Conservation (phyloP, 2,797 vertebrate species). For the Ibycter americanus region DNA sequence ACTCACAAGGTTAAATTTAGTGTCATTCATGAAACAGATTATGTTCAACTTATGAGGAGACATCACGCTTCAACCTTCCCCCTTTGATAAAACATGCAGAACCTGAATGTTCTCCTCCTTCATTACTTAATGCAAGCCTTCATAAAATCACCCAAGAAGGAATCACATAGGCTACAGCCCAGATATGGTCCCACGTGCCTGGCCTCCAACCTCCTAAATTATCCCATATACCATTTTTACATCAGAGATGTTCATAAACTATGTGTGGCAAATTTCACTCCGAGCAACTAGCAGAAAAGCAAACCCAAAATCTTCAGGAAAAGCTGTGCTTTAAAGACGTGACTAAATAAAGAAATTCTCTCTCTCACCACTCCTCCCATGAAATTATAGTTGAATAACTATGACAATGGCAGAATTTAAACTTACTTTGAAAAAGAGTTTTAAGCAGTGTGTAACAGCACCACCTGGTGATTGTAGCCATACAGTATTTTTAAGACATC, state of each 20-base stretch:
- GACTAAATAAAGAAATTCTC: neutral
- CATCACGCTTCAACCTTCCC: neutral
- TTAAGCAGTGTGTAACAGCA: slow-evolving; percentile 14
- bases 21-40: neutral
- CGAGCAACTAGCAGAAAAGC: neutral
- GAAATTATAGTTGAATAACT: neutral
- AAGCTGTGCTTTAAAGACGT: neutral
- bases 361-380: neutral
- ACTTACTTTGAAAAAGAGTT: neutral
- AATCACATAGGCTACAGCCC: neutral
- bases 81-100: neutral
- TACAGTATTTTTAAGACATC: neutral
- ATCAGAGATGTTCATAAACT: neutral
- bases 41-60: neutral
- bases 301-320: neutral
- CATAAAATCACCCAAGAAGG: neutral
- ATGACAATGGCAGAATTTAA: neutral
- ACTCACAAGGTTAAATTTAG: neutral
- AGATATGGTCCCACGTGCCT: neutral
- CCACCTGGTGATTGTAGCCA: slow-evolving; percentile 30
- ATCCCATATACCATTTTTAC: neutral
- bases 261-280: neutral
- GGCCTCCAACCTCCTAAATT: neutral
- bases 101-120: neutral
- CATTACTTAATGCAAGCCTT: neutral